Percentiles rank a stretch among this genome's conserved stretches.
Evolutionary conservation across 2,797 vertebrate genomes (phyloP).

Genomic region (Pteronotus mesoamericanus): DNA sequence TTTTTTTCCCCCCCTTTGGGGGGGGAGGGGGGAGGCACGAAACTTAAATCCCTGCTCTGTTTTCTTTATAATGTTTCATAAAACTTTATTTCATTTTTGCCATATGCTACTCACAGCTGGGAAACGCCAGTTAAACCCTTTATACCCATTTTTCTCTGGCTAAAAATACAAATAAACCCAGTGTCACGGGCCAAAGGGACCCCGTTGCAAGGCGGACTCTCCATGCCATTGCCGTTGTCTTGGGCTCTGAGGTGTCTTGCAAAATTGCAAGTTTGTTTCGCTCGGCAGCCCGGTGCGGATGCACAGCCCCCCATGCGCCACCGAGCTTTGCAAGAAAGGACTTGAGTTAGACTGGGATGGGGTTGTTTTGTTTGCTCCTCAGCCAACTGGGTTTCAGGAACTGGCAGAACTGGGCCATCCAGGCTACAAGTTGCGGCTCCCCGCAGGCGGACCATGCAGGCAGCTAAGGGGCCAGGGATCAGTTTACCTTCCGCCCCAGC

Average conservation of each 20-base stretch:
- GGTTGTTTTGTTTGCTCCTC: constrained; percentile 73
- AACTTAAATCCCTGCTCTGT: constrained; percentile 58
- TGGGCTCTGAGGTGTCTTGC: neutral
- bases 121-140: constrained; percentile 34
- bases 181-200: neutral
- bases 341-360: constrained; percentile 77
- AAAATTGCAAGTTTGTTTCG: neutral
- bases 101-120: constrained; percentile 37
- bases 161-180: constrained; percentile 42
- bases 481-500: neutral
- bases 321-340: constrained; percentile 78
- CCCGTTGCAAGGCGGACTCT: neutral
- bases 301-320: neutral
- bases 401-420: constrained; percentile 78
- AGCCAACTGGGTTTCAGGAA: constrained; percentile 82
- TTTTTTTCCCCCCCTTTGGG: neutral
- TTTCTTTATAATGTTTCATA: constrained; percentile 58
- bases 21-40: neutral
- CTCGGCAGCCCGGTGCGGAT: neutral
- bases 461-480: neutral
- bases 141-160: neutral
- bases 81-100: constrained; percentile 55
- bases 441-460: neutral
- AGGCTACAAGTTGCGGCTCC: constrained; percentile 19
- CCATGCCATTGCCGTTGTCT: neutral